These are phyloP conservation scores for Chloromyia formosa DNA, from an alignment of 2,888 invertebrate species.

Conservation along the genomic window DNA sequence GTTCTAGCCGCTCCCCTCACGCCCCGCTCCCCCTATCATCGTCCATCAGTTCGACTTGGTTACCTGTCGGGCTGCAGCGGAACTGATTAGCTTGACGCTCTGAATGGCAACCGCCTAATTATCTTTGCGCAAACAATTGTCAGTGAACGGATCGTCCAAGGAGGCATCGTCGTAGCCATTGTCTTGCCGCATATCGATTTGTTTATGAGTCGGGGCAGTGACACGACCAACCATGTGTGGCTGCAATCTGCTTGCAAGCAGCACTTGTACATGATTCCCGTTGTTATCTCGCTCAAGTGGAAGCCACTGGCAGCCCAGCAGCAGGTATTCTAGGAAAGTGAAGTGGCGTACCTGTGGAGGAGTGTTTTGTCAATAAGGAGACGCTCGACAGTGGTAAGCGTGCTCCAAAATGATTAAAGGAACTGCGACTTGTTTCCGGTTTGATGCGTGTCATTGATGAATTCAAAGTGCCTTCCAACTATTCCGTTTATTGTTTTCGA, in stretches of 20 bases:
- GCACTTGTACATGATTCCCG: not conserved
- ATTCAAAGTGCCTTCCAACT: too few species aligned
- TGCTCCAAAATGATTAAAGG: too few species aligned
- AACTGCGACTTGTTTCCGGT: too few species aligned
- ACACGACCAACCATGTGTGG: not conserved
- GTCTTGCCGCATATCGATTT: constrained; percentile 32
- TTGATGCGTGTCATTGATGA: too few species aligned
- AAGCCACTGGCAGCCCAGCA: too few species aligned
- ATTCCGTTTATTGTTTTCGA: too few species aligned
- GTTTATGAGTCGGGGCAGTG: constrained; percentile 40
- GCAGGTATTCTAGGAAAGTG: too few species aligned
- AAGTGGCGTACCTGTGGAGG: not conserved
- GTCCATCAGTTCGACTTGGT: not conserved
- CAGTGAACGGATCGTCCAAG: not conserved
- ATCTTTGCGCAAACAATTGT: constrained; percentile 37
- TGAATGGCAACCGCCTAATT: constrained; percentile 16
- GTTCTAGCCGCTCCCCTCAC: not conserved
- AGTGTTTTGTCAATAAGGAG: not conserved
- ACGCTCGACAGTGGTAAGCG: too few species aligned
- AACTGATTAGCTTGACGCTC: constrained; percentile 15
- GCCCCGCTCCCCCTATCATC: constrained; percentile 8
- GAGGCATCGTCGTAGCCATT: constrained; percentile 1
- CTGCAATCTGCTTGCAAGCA: not conserved
- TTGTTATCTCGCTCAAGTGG: not conserved
- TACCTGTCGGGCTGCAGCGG: not conserved